Percentiles rank a stretch among this genome's conserved stretches.
These are phyloP conservation scores for Silvanus unidentatus DNA, from an alignment of 2,888 invertebrate species.

Conservation along the genomic window DNA sequence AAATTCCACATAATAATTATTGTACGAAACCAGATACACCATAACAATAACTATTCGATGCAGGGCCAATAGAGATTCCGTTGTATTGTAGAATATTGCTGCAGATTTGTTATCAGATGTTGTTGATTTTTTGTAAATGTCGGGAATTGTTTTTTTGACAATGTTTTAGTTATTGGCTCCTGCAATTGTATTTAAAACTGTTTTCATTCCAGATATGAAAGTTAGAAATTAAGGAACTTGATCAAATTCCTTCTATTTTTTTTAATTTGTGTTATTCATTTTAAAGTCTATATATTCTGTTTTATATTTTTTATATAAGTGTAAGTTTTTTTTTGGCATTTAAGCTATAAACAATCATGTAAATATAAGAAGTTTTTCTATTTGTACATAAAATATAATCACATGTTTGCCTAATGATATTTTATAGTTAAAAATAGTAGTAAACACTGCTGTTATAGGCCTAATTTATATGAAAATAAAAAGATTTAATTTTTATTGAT, in stretches of 20 bases:
- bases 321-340: too few relatives aligned
- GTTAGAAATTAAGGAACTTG: too few relatives aligned
- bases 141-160: background rate
- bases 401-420: too few relatives aligned
- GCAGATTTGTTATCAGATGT: constrained; percentile 29
- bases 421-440: background rate
- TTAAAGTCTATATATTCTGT: too few relatives aligned
- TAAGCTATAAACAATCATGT: too few relatives aligned
- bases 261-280: too few relatives aligned
- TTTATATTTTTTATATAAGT: too few relatives aligned
- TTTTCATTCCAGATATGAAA: too few relatives aligned
- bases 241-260: too few relatives aligned
- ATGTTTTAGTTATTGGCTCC: constrained; percentile 3
- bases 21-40: constrained; percentile 24
- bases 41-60: constrained; percentile 37
- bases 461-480: background rate
- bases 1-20: constrained; percentile 17
- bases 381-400: too few relatives aligned
- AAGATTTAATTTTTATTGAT: too few relatives aligned
- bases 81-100: constrained; percentile 27
- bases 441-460: constrained; percentile 1
- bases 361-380: too few relatives aligned
- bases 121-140: constrained; percentile 26
- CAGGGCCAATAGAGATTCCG: constrained; percentile 28
- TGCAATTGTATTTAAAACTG: constrained; percentile 2